Percentiles rank a stretch among this genome's conserved stretches.
These are phyloP conservation scores for Ectropis grisescens DNA, from an alignment of 1,140 invertebrate genomes.

Conservation along the genomic window DNA sequence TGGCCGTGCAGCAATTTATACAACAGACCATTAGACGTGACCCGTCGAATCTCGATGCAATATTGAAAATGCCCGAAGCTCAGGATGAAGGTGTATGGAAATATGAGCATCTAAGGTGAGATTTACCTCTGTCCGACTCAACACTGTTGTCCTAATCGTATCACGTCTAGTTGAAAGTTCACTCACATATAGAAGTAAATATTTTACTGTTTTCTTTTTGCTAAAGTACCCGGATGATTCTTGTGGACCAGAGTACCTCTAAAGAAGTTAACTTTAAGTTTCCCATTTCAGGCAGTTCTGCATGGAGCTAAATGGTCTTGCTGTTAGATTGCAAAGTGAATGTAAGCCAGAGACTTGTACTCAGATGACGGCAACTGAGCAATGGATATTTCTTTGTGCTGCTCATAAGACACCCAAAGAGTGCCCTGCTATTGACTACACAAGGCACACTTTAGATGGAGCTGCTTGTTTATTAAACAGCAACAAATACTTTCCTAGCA, in stretches of 20 bases:
- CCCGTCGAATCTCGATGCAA: constrained; percentile 93
- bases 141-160: too few relatives aligned
- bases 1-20: constrained; percentile 99
- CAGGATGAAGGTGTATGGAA: constrained; percentile 99
- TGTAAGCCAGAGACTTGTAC: constrained; percentile 97
- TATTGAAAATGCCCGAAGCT: constrained; percentile 95
- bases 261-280: too few relatives aligned
- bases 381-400: constrained; percentile 99
- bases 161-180: too few relatives aligned
- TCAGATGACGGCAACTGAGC: constrained; percentile 99
- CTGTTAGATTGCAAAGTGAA: constrained; percentile 93
- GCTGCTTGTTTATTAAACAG: constrained; percentile 98
- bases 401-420: constrained; percentile 99
- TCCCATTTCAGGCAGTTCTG: constrained; percentile 89
- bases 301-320: constrained; percentile 98
- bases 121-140: constrained; percentile 1
- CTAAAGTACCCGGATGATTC: not conserved
- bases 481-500: constrained; percentile 99
- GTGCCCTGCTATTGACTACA: constrained; percentile 99
- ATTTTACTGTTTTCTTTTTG: not conserved
- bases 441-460: constrained; percentile 98
- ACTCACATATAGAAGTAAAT: too few relatives aligned
- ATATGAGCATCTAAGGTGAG: constrained; percentile 95
- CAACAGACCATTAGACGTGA: constrained; percentile 97
- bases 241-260: too few relatives aligned